Base-by-base conservation (phyloP, 2,113 vertebrate genomes). In the Chunga burmeisteri region DNA sequence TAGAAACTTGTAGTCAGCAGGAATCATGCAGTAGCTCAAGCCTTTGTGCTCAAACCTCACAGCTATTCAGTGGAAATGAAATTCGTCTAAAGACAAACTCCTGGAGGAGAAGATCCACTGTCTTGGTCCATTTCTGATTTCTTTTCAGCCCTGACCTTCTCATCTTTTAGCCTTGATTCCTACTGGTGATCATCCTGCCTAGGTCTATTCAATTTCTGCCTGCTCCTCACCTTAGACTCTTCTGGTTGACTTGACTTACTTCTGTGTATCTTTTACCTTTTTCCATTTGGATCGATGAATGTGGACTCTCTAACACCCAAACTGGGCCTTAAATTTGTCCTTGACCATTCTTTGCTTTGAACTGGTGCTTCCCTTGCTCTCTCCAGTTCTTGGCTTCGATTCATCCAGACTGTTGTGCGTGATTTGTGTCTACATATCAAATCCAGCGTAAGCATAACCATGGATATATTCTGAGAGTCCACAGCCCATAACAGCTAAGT, bases 401-500 rank as follows among this genome's bases (percentile, higher is more conserved):
- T 88, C 34, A 40, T 17, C 15, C 14, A n/a, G 22, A 12, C 20
- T 63, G 21, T 52, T 46, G 15, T n/a, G 8, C 12, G 1, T 46
- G 38, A 18, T 66, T 90, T 81, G 21, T 18, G 14, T 36, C 49
- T 87, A 40, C 23, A 9, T 49, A 44, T 65, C 20, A 44, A 52
- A 72, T 61, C 67, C 36, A 84, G 49, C 25, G 52, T 38, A 40
- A 47, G 23, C 18, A 36, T 49, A 27, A 44, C n/a, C 10, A 11
- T 59, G 65, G 22, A 3, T 32, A 3, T 30, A 6, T 71, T 58
- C 36, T 38, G 36, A 58, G 50, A 75, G 27, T 47, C 30, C 8
- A 16, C 32, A 65, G 21, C 7, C 13, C 0, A 0, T 38, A 73
- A 56, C 13, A 52, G 59, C 29, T 58, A 44, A 66, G 36, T 29